Base-by-base conservation (phyloP, 1,140 invertebrate genomes). In the Ephestia elutella region DNA sequence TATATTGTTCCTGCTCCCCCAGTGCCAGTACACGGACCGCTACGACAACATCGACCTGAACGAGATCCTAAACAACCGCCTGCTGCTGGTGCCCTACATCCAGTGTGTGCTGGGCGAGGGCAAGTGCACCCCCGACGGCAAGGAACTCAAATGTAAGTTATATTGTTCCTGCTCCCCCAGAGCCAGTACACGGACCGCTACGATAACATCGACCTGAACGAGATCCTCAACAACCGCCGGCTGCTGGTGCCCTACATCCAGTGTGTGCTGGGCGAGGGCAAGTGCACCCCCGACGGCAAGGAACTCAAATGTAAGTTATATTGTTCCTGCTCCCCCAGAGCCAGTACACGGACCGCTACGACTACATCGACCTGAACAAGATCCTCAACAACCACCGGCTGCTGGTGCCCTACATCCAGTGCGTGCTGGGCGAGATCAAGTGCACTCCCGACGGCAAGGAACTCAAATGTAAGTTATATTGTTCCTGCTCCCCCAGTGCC, bases 31-130 rank as follows among this genome's bases (percentile, higher is more conserved):
- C 74, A 94, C 93, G 0, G 91, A 90, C 11, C 93, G 92, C 70
- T 95, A 91, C 67, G 94, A 95, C 73, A 92, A 92, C 62, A 84
- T 95, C 11, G 86, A 95, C 70, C 50, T 95, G 18, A 91, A 95
- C 35, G 90, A 93, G 67, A 92, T 95, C 56, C 73, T 95, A 0
- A 73, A 78, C 15, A 95, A 92, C 59, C 90, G 92, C 0, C 89
- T 94, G n/a, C 80, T 95, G 7, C 83, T 95, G 0, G 86, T 83
- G 5, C 92, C 91, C 53, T 95, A 95, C 67, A 75, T 91, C 21
- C 91, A 93, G 54, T 95, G 94, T 70, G 70, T 95, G 0, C 65
- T 95, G 60, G 93, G 93, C 0, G 80, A 90, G 60, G 92, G 92
- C 21, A 89, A 89, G 11, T 95, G 94, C 80, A 92, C 93, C 0